Percentiles rank a stretch among this genome's conserved stretches.
Evolutionary conservation across 2,113 vertebrate genomes (phyloP).

Genomic region (Mola mola): DNA sequence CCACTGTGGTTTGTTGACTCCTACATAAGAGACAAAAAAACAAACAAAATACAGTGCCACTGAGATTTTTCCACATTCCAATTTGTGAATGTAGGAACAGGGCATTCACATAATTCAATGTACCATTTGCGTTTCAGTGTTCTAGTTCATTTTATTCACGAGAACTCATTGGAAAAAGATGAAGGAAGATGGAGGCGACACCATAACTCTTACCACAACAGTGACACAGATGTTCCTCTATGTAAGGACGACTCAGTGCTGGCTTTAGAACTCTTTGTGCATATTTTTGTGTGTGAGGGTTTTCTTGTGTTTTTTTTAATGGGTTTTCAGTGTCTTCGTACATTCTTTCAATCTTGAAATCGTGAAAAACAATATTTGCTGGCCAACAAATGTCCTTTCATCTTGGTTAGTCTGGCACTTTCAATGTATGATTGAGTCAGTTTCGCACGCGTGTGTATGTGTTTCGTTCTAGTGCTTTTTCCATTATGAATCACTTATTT

Average conservation of each 20-base stretch:
- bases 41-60: too few species aligned
- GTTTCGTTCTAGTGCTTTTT: slow-evolving; percentile 74
- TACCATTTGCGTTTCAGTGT: slow-evolving; percentile 55
- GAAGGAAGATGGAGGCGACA: slow-evolving; percentile 49
- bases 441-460: slow-evolving; percentile 50
- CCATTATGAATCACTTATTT: slow-evolving; percentile 82
- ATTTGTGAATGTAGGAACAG: too few species aligned
- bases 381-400: slow-evolving; percentile 75
- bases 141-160: slow-evolving; percentile 56
- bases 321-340: slow-evolving; percentile 51
- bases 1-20: too few species aligned
- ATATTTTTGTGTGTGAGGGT: slow-evolving; percentile 23
- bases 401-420: slow-evolving; percentile 57
- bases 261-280: slow-evolving; percentile 26
- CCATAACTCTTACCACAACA: slow-evolving; percentile 64
- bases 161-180: slow-evolving; percentile 49
- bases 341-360: slow-evolving; percentile 69
- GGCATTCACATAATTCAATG: slow-evolving; percentile 24
- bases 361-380: slow-evolving; percentile 67
- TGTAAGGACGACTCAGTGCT: slow-evolving; percentile 43
- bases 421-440: slow-evolving; percentile 36
- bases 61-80: too few species aligned
- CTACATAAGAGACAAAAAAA: too few species aligned
- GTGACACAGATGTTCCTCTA: slow-evolving; percentile 63
- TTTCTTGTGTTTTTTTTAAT: slow-evolving; percentile 43